Evolutionary conservation across 2,888 invertebrate genomes (phyloP), one percentile per base, ranked within the genome.

Genomic region (Sarcophaga variegata): DNA sequence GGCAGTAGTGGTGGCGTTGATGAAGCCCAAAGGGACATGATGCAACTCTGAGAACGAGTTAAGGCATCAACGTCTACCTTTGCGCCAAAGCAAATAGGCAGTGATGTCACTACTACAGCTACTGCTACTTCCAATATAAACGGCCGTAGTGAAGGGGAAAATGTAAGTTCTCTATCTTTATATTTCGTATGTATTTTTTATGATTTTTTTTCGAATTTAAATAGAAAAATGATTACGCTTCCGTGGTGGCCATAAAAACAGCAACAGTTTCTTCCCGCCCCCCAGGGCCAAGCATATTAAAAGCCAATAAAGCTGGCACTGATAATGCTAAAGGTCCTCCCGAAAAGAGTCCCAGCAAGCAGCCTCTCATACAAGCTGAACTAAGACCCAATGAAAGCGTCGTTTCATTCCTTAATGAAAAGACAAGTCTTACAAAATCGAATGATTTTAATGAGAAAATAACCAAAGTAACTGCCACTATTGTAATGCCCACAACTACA

Each of bases 1-100:
- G 79, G 86, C 67, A 88, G 89, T 69, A 88, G 90, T 80, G 90
- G 88, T 85, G 89, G 89, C 54, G 91, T 45, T 27, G 27, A n/a
- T 45, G 87, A 64, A 20, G 59, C 81, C 27, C 81, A 83, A 45
- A 87, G 81, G 67, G 93, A 92, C 88, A 91, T 89, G 47, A 87
- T 93, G 91, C 93, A 92, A 90, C 92, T 95, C 91, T 94, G 95
- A 91, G 95, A 95, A 92, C 95, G 95, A 85, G 94, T 94, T 86
- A 94, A 94, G 90, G 94, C 90, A 89, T 88, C 90, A 22, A 87
- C 87, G 89, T 90, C 90, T 78, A 86, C 89, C 37, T 86, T 89
- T 89, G 89, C 64, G 62, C 86, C 88, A 88, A 75, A 71, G 37
- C 70, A 85, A 77, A 72, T 63, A 17, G 54, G 17, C n/a, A 75